Conservation (phyloP, 2,888 invertebrate genomes). For the Lycia hirtaria region DNA sequence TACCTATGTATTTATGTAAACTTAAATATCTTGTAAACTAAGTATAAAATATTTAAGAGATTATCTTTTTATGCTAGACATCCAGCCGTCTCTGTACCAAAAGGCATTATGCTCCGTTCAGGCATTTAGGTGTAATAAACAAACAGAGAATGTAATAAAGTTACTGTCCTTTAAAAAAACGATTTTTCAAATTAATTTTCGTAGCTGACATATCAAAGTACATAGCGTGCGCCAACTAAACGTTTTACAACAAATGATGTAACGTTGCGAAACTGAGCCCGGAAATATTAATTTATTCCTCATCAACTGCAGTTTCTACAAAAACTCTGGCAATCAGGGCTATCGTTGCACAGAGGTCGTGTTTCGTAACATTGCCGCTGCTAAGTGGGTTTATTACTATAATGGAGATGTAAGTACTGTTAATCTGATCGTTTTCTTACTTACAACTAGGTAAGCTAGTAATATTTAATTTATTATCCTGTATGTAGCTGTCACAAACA, state of each 20-base stretch:
- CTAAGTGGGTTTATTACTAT: conserved; percentile 31
- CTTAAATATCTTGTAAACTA: too few relatives aligned
- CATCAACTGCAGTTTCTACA: conserved; percentile 37
- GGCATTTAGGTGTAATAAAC: too few relatives aligned
- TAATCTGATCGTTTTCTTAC: conserved; percentile 20
- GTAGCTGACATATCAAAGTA: conserved; percentile 18
- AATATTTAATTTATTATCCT: conserved; percentile 13
- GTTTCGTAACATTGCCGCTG: conserved; percentile 33
- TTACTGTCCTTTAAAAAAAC: too few relatives aligned
- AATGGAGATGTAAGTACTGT: conserved; percentile 18
- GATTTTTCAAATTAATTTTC: too few relatives aligned
- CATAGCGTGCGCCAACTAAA: conserved; percentile 17
- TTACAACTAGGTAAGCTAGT: conserved; percentile 6
- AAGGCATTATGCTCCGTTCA: too few relatives aligned
- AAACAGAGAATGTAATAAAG: too few relatives aligned
- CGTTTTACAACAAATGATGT: conserved; percentile 29
- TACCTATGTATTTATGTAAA: too few relatives aligned
- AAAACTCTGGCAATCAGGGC: conserved; percentile 35
- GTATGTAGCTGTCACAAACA: conserved; percentile 6
- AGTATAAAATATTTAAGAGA: too few relatives aligned
- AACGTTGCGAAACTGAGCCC: conserved; percentile 31
- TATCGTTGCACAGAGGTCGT: conserved; percentile 36
- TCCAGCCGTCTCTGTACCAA: too few relatives aligned
- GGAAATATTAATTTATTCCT: conserved; percentile 38
- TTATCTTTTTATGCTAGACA: too few relatives aligned